Evolutionary conservation across 2,797 vertebrate species (phyloP), one percentile per base, ranked within the genome.

Genomic region (Schizothorax lantsangensis): DNA sequence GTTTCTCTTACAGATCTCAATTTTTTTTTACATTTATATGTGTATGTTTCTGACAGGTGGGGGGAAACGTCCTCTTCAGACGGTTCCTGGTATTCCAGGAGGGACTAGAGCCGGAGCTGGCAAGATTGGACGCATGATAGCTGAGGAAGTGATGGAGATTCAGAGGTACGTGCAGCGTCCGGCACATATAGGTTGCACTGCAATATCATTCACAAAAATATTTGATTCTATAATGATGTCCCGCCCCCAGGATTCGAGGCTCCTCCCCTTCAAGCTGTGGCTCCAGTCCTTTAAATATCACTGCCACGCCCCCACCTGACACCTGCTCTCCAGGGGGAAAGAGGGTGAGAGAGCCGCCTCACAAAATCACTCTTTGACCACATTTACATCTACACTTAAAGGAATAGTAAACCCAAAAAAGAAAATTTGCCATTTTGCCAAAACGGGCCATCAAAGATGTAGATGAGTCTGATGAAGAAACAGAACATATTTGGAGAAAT

Each of bases 91-190:
- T 83, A 98, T 99, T 93, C 98, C 98, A 3, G 98, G 98, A 4
- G 98, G 98, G 86, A 99, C 98, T 0, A 96, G 97, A 92, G 97
- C 98, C 0, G 98, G 98, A 87, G 98, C 98, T 1, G 98, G 98
- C 59, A 99, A 99, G 95, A 98, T 99, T 54, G 98, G 98, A n/a
- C 97, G 98, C 83, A 99, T 99, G 98, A 99, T 99, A 71, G 98
- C 98, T 4, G 98, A 99, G 90, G 98, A 99, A 92, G 97, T 99
- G 92, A 98, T 99, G 98, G 98, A 99, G 95, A 98, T 98, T 91
- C 98, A 99, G 94, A 98, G 98, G 98, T 98, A 90, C 95, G 93
- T n/a, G 89, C 45, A 49, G 11, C 33, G n/a, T 15, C 6, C 4
- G 14, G 52, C 11, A 81, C 45, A 15, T 40, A 10, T 10, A 79